Conservation (phyloP, 2,888 invertebrate genomes). For the Pantelozetes paolii region DNA sequence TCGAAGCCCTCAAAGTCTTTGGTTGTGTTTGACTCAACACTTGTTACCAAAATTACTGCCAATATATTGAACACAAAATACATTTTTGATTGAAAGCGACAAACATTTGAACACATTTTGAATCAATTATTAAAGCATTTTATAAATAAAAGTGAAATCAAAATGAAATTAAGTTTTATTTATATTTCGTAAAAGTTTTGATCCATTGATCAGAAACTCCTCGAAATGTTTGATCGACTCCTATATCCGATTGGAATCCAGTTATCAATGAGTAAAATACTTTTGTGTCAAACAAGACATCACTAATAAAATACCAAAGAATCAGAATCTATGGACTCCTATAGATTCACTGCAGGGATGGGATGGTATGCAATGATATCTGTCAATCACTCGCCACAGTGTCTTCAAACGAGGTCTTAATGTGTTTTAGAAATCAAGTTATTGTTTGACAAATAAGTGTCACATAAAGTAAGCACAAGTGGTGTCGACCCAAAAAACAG, state of each 20-base stretch:
- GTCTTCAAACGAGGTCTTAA: slow-evolving; percentile 17
- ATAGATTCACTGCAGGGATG: slow-evolving; percentile 18
- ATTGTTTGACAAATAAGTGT: slow-evolving; percentile 27
- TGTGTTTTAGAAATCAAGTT: slow-evolving; percentile 1
- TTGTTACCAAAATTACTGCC: neutral
- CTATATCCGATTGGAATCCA: slow-evolving; percentile 32
- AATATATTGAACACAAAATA: slow-evolving; percentile 24
- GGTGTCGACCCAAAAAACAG: slow-evolving; percentile 31
- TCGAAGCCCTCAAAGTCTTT: neutral
- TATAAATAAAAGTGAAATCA: neutral
- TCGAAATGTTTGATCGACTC: neutral
- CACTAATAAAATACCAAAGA: neutral
- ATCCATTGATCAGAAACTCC: neutral
- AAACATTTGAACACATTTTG: slow-evolving; percentile 6
- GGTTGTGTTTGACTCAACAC: neutral
- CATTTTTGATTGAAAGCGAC: neutral
- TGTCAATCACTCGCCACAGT: neutral
- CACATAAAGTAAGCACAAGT: neutral
- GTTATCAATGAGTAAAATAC: slow-evolving; percentile 11
- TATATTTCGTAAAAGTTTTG: neutral
- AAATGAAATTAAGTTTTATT: neutral
- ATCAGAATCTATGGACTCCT: neutral
- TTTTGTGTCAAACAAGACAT: neutral
- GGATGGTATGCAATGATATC: neutral
- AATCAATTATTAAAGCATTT: neutral